Evolutionary conservation across 1,140 invertebrate species (phyloP), one percentile per base, ranked within the genome.

Genomic region (Dreissena rostriformis): DNA sequence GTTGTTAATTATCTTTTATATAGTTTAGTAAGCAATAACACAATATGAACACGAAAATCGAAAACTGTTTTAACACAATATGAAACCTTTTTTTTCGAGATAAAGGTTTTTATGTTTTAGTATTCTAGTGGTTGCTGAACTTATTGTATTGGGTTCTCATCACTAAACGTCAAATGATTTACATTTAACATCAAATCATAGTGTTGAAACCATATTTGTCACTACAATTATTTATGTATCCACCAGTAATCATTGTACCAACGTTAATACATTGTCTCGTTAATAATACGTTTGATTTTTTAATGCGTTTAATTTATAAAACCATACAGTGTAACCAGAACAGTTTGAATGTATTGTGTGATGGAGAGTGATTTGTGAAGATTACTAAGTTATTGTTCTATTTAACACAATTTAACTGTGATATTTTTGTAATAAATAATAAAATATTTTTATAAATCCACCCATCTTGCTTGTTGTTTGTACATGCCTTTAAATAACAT

Each of bases 361-460:
- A 49, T 29, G n/a, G 10, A 39, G 52, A 17, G n/a, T 22, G 57
- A 29, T 57, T 0, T 57, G 66, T 52, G 66, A 39, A 70, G 19
- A 73, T 61, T 81, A 71, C 71, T 68, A 71, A 71, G 79, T 81
- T 81, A 81, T 72, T 61, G 79, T 81, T 81, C 79, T 81, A 81
- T 81, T 81, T 81, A 81, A 81, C 79, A 81, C 79, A 61, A 81
- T 68, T 73, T 81, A 81, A 81, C 79, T 81, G 79, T 81, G 79
- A 81, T 81, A 81, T 81, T 81, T 81, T 81, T 81, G 79, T 81
- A 81, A 81, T 81, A 81, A 81, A 81, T 81, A 68, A 81, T 71
- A 55, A 73, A 81, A 81, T 81, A 81, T 81, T 81, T 81, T 81
- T 81, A 72, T 81, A 81, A 73, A 81, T 61, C 66, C 24, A 77